Percentiles rank a stretch among this genome's conserved stretches.
These are phyloP conservation scores for Tonatia bakeri DNA, from an alignment of 2,113 vertebrate genomes.

Conservation along the genomic window DNA sequence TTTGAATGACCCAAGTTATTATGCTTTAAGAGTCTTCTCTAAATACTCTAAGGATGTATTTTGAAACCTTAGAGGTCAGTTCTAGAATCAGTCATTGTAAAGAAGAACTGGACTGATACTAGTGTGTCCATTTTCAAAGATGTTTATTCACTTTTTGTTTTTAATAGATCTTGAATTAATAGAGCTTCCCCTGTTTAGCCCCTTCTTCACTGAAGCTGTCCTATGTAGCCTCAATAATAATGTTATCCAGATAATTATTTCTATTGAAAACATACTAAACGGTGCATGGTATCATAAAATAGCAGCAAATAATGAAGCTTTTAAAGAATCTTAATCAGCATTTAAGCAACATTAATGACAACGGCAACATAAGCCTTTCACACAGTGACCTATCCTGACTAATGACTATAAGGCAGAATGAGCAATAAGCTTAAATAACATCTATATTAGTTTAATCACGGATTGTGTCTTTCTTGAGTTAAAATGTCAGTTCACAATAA, in stretches of 20 bases:
- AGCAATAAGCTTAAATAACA: conserved; percentile 12
- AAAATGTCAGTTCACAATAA: conserved; percentile 5
- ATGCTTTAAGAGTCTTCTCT: conserved; percentile 27
- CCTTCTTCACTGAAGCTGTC: conserved; percentile 15
- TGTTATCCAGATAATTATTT: conserved; percentile 22
- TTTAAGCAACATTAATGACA: conserved; percentile 22
- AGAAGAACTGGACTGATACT: conserved; percentile 27
- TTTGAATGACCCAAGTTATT: conserved; percentile 25
- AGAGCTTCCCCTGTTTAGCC: background rate
- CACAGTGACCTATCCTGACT: background rate
- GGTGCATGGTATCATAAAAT: background rate
- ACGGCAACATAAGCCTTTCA: conserved; percentile 11
- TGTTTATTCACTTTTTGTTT: conserved; percentile 25
- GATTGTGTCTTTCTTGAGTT: conserved; percentile 10
- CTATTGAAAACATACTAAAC: conserved; percentile 6
- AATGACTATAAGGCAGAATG: conserved; percentile 6
- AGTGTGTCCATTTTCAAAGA: conserved; percentile 19
- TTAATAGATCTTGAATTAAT: conserved; percentile 5
- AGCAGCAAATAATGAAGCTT: conserved; percentile 5
- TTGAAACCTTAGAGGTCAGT: background rate
- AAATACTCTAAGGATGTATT: conserved; percentile 6
- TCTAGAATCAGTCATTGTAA: conserved; percentile 36
- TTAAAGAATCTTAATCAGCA: background rate
- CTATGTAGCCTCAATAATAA: background rate
- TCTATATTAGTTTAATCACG: background rate